Base-by-base conservation (phyloP, 2,888 invertebrate genomes). In the Myopa tessellatipennis region DNA sequence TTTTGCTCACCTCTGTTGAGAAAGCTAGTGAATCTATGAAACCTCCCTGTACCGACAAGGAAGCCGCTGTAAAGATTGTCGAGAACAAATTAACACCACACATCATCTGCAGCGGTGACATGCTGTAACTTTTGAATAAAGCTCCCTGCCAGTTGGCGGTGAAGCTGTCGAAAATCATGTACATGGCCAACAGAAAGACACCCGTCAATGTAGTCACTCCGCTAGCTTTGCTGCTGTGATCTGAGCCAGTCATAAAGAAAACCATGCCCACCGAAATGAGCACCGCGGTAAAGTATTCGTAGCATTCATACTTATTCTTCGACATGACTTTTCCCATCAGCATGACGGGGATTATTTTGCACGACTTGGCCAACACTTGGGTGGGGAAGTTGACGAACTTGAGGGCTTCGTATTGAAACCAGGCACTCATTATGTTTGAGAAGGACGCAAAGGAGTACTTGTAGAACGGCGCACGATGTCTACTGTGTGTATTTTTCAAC, bases 391-490 rank as follows among this genome's bases (percentile, higher is more conserved):
- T 98, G 85, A 99, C 97, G 89, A 95, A 99, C 89, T 99, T 99
- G 68, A 99, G 91, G 36, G 99, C 99, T 90, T 99, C 99, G 88
- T 99, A 99, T 90, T 99, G 99, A 90, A 98, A 99, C 99, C 99
- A 99, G 70, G 98, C 98, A 88, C 98, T 98, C 92, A 99, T 93
- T 81, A 99, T 96, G 89, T 99, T 99, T 18, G 98, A 97, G 85
- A 99, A 93, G 4, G 98, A 97, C 86, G 98, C 97, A 90, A 94
- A 99, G 0, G 95, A 95, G 90, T 98, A 99, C 90, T 97, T 96
- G 90, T 97, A 98, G 14, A 98, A 91, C 0, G 99, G 98, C 75
- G 96, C 95, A 38, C 93, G 92, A 85, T 95, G 94, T 18, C 93
- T 90, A 0, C 93, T 92, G 79, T 93, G 92, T 26, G 92, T 89